Conservation (phyloP, 2,888 invertebrate genomes). For the Luperina nickerlii region DNA sequence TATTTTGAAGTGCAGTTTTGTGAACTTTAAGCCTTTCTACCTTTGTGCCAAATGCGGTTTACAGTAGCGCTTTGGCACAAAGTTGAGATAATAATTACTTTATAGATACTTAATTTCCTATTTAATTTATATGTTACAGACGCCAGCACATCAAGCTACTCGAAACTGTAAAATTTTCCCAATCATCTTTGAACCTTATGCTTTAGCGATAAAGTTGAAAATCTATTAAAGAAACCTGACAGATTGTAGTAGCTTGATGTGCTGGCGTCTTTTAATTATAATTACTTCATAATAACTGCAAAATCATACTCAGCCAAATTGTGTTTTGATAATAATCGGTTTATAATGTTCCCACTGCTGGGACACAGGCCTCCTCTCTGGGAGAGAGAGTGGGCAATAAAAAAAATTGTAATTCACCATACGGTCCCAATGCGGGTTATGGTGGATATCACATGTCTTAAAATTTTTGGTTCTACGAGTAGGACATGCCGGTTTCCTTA, state of each 20-base stretch:
- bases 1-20: neutral
- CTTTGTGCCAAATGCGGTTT: slow-evolving; percentile 28
- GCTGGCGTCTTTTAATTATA: too few species aligned
- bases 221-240: too few species aligned
- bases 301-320: neutral
- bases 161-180: too few species aligned
- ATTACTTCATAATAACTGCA: neutral
- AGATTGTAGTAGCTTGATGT: too few species aligned
- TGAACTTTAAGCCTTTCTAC: neutral
- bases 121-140: too few species aligned
- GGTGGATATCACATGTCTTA: neutral
- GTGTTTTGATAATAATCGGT: neutral
- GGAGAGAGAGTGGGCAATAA: too few species aligned
- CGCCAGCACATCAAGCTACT: too few species aligned
- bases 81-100: neutral
- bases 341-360: neutral
- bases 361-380: neutral
- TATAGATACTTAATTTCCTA: too few species aligned
- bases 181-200: too few species aligned
- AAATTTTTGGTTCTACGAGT: neutral
- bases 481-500: neutral
- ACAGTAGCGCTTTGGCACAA: slow-evolving; percentile 16
- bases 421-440: too few species aligned
- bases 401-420: too few species aligned
- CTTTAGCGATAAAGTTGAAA: too few species aligned